A percentile compares a stretch with the other conserved stretches of the same genome.
Conservation (phyloP, 2,888 invertebrate species). For the Meganola albula region DNA sequence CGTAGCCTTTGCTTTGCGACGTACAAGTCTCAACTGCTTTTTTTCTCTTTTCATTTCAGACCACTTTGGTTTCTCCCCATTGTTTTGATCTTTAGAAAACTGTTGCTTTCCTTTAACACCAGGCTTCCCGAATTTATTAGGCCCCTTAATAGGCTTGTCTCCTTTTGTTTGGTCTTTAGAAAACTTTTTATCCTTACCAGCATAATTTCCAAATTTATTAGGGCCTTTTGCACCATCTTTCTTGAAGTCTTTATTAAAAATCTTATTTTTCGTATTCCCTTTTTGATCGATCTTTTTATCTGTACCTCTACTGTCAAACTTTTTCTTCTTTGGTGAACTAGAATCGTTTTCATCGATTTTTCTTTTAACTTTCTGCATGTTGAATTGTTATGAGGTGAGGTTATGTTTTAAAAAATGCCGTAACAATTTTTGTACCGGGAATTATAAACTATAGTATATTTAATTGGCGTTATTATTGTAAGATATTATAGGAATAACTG, state of each 20-base stretch:
- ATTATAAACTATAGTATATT: too few species aligned
- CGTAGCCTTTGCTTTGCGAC: conserved; percentile 79
- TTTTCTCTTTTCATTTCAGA: conserved; percentile 85
- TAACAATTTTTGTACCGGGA: too few species aligned
- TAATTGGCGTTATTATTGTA: too few species aligned
- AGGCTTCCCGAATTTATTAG: conserved; percentile 27
- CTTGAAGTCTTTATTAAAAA: conserved; percentile 22
- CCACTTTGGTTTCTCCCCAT: conserved; percentile 80
- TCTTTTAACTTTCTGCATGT: conserved; percentile 63
- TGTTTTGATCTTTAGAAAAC: conserved; percentile 36
- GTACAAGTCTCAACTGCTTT: conserved; percentile 81
- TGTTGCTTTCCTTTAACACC: conserved; percentile 35
- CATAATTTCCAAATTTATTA: conserved; percentile 18
- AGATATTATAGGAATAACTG: too few species aligned
- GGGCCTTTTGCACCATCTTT: conserved; percentile 14
- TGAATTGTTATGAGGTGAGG: conserved; percentile 16
- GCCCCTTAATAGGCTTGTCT: conserved; percentile 22
- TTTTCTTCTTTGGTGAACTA: conserved; percentile 48
- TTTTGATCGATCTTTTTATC: conserved; percentile 15
- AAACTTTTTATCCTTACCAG: conserved; percentile 16
- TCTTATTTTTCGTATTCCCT: conserved; percentile 16
- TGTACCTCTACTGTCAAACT: conserved; percentile 31
- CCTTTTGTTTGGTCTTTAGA: conserved; percentile 23
- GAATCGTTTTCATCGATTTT: conserved; percentile 39
- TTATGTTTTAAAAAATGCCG: conserved; percentile 15